Conservation (phyloP, 1,140 invertebrate genomes). For the Drosophila quadrilineata region DNA sequence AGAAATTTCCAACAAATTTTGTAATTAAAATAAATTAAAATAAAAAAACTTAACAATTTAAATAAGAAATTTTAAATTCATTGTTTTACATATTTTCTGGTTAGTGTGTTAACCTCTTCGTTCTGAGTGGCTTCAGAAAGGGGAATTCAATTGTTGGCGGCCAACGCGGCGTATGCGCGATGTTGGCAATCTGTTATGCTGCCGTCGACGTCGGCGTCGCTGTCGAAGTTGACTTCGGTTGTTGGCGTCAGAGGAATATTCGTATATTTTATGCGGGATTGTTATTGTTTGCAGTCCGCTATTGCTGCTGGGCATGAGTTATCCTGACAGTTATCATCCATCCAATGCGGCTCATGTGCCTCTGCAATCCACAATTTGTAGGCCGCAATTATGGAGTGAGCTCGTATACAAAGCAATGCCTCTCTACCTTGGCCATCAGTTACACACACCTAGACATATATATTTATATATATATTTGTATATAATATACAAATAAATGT, state of each 20-base stretch:
- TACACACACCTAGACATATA: slow-evolving; percentile 5
- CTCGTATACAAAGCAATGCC: neutral
- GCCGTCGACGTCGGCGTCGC: neutral
- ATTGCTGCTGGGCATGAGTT: slow-evolving; percentile 47
- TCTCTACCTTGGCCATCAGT: slow-evolving; percentile 21
- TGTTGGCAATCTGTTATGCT: slow-evolving; percentile 58
- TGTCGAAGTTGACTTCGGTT: neutral
- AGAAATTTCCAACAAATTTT: too few relatives aligned
- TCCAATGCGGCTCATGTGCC: slow-evolving; percentile 68
- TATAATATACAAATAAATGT: neutral
- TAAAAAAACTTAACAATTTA: too few relatives aligned
- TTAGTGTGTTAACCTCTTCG: neutral
- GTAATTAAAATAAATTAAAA: too few relatives aligned
- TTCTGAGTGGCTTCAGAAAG: neutral
- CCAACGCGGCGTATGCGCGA: slow-evolving; percentile 63
- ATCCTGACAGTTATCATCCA: slow-evolving; percentile 53
- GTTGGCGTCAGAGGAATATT: neutral
- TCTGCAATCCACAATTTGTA: slow-evolving; percentile 37
- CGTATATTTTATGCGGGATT: slow-evolving; percentile 66
- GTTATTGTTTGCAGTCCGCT: slow-evolving; percentile 74
- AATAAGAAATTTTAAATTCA: too few relatives aligned
- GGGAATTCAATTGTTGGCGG: slow-evolving; percentile 49
- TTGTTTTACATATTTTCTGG: neutral
- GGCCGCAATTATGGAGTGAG: slow-evolving; percentile 60
- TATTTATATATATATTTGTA: slow-evolving; percentile 6